Base-by-base conservation (phyloP, 2,888 invertebrate species). In the Agrochola macilenta region DNA sequence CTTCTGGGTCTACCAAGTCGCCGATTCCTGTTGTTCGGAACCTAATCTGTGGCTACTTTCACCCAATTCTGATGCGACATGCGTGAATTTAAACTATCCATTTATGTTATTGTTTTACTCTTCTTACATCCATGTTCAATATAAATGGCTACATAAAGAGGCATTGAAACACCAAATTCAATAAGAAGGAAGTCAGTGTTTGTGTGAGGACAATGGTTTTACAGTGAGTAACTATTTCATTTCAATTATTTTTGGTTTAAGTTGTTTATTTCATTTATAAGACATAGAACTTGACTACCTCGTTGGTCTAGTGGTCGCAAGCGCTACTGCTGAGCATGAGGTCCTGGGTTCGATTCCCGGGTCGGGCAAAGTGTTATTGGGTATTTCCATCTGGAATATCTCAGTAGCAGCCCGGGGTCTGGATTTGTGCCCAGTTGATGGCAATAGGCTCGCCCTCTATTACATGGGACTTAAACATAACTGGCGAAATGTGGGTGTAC, bases 131-230 rank as follows among this genome's bases (percentile, higher is more conserved):
- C 60, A 74, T 79, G 79, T 75, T 64, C 46, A 14, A 26, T 52
- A 26, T 54, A 75, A 78, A 70, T 76, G 26, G 35, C 43, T 61
- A 71, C 75, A 43, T 75, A 64, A 79, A 79, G 35, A 17, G 74
- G 43, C 52, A 70, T 54, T 63, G 52, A 54, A 63, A 73, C 35
- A 23, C 12, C 35, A 3, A 70, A 71, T 60, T 65, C 58, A 65
- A 54, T 64, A 39, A 66, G 52, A 73, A 73, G 30, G 58, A 66
- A 57, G 23, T 58, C 63, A 60, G 69, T 80, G 71, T 58, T 69
- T 64, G 76, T 81, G 58, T 9, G 20, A 39, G 30, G 20, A 81
- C 8, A 64, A 81, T 81, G 81, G 76, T 76, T 52, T 35, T 76
- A 64, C 0, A 35, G 79, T 82, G 72, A 82, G 82, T 82, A 14